phyloP scores from a whole-genome alignment of 2,797 vertebrate genomes.

The Cheirogaleus major region DNA sequence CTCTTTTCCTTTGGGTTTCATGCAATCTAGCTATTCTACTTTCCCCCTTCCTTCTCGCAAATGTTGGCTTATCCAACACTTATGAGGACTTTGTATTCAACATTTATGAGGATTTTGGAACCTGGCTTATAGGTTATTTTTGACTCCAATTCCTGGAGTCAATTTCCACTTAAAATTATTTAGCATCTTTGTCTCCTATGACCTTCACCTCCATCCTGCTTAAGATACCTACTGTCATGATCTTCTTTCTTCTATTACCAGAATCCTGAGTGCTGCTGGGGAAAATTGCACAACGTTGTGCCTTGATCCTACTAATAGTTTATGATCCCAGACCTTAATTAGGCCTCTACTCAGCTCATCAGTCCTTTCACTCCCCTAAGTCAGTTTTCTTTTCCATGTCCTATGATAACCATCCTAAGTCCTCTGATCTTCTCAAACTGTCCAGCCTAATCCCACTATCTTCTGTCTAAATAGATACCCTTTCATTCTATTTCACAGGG shows the following conservation, averaged over 20 bases:
- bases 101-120: slow-evolving; percentile 33
- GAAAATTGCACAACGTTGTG: not conserved
- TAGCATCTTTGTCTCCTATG: not conserved
- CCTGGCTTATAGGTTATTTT: slow-evolving; percentile 16
- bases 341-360: not conserved
- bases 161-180: slow-evolving; percentile 24
- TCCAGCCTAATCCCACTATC: not conserved
- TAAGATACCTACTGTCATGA: not conserved
- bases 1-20: slow-evolving; percentile 42
- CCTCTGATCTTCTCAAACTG: not conserved
- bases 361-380: not conserved
- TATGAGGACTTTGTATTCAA: not conserved
- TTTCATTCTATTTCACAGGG: not conserved
- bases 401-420: not conserved
- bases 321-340: not conserved
- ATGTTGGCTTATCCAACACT: not conserved
- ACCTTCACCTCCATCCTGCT: not conserved
- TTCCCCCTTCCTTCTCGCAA: not conserved
- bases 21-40: not conserved
- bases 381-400: not conserved
- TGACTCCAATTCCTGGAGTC: not conserved
- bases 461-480: not conserved
- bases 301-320: not conserved
- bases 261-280: not conserved
- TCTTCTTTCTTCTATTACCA: not conserved